phyloP scores from a whole-genome alignment of 2,888 invertebrate genomes.

The Leucoma salicis region DNA sequence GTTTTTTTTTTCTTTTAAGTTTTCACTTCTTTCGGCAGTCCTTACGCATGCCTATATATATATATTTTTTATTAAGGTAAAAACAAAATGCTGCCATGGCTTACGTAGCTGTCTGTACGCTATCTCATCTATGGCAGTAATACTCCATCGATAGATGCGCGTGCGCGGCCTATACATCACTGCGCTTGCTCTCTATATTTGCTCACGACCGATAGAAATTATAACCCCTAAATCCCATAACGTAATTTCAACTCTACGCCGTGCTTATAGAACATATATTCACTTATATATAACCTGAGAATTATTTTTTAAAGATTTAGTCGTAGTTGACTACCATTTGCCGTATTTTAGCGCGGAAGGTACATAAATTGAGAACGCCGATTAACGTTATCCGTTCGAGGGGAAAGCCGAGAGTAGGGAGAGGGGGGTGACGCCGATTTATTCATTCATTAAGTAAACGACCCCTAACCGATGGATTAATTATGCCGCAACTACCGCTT shows the following conservation, averaged over 20 bases:
- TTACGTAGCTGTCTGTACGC: constrained; percentile 20
- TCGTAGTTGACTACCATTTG: constrained; percentile 51
- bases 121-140: constrained; percentile 52
- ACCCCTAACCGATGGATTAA: constrained; percentile 60
- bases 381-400: constrained; percentile 67
- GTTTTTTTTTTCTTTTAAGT: no score
- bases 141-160: constrained; percentile 40
- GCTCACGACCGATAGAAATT: constrained; percentile 63
- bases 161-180: constrained; percentile 69
- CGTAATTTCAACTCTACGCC: constrained; percentile 28
- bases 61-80: no score
- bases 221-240: constrained; percentile 32
- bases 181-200: constrained; percentile 67
- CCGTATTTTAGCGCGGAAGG: constrained; percentile 57
- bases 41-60: no score
- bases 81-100: no score
- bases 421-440: constrained; percentile 58
- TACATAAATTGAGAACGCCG: constrained; percentile 64
- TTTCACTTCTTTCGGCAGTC: no score
- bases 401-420: constrained; percentile 43
- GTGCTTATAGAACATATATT: constrained; percentile 25
- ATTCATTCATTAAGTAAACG: constrained; percentile 75
- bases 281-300: constrained; percentile 4
- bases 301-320: constrained; percentile 34
- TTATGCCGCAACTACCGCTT: constrained; percentile 56